Percentiles rank a stretch among this genome's conserved stretches.
phyloP scores from a whole-genome alignment of 1,140 invertebrate species.

The Leptopilina boulardi region DNA sequence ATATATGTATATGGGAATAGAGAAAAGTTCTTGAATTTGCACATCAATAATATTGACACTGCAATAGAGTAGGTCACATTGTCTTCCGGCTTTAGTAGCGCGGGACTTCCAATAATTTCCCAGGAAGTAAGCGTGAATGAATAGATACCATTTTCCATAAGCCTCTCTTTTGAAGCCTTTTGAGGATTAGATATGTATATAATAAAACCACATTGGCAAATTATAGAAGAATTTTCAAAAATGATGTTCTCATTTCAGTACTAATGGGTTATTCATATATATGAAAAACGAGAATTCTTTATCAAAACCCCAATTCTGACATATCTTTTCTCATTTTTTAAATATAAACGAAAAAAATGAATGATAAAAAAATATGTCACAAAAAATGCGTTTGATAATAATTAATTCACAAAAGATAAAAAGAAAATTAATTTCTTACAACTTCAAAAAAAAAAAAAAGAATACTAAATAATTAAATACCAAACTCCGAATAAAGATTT shows the following conservation, averaged over 20 bases:
- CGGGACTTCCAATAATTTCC: constrained; percentile 19
- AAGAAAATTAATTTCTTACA: too few relatives aligned
- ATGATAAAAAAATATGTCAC: too few relatives aligned
- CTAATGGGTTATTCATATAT: constrained; percentile 12
- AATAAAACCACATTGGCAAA: constrained; percentile 1
- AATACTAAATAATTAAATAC: too few relatives aligned
- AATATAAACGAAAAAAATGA: not conserved
- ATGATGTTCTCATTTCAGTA: not conserved
- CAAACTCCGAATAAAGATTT: too few relatives aligned
- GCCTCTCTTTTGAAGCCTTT: constrained; percentile 35
- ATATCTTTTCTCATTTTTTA: not conserved
- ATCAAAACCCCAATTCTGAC: not conserved
- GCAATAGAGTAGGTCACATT: constrained; percentile 31
- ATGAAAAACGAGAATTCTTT: not conserved
- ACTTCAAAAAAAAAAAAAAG: too few relatives aligned
- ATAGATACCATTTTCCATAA: constrained; percentile 34
- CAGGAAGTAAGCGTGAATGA: constrained; percentile 34
- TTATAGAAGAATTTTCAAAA: constrained; percentile 4
- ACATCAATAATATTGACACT: constrained; percentile 31
- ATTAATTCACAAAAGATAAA: too few relatives aligned
- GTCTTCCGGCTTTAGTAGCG: constrained; percentile 34
- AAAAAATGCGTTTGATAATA: too few relatives aligned
- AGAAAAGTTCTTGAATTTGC: not conserved
- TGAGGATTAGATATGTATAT: not conserved
- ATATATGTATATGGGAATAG: not conserved